A percentile compares a stretch with the other conserved stretches of the same genome.
Evolutionary conservation across 1,140 invertebrate species (phyloP).

Genomic region (Macrosteles quadrilineatus): DNA sequence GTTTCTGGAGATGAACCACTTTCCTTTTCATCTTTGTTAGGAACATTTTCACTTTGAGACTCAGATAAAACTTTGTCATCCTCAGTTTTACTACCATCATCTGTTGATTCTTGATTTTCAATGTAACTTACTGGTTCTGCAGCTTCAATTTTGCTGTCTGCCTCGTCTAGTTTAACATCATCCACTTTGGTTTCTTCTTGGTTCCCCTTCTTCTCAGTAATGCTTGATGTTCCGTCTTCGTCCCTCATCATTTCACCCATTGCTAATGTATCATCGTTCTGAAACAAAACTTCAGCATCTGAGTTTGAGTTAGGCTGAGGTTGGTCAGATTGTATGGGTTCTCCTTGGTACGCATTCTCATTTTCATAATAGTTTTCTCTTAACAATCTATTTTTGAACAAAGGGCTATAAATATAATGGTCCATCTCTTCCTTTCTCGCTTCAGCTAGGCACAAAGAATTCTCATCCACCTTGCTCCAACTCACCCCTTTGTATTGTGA

Average conservation of each 20-base stretch:
- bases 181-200: not conserved
- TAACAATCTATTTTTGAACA: constrained; percentile 14
- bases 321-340: constrained; percentile 22
- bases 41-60: not conserved
- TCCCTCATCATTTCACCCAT: constrained; percentile 34
- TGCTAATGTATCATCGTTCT: constrained; percentile 22
- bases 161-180: constrained; percentile 6
- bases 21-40: not conserved
- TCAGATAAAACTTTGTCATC: not conserved
- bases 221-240: constrained; percentile 3
- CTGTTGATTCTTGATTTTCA: not conserved
- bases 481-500: constrained; percentile 33
- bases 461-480: constrained; percentile 39
- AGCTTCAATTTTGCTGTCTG: not conserved
- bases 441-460: constrained; percentile 39
- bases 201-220: constrained; percentile 6
- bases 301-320: constrained; percentile 4
- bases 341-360: constrained; percentile 5
- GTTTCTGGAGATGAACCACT: not conserved
- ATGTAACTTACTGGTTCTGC: not conserved
- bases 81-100: not conserved
- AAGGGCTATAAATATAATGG: not conserved
- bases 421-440: not conserved
- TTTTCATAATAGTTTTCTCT: constrained; percentile 26
- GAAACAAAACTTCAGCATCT: constrained; percentile 29